Evolutionary conservation across 2,888 invertebrate species (phyloP).

Genomic region (Parelbella ahira): DNA sequence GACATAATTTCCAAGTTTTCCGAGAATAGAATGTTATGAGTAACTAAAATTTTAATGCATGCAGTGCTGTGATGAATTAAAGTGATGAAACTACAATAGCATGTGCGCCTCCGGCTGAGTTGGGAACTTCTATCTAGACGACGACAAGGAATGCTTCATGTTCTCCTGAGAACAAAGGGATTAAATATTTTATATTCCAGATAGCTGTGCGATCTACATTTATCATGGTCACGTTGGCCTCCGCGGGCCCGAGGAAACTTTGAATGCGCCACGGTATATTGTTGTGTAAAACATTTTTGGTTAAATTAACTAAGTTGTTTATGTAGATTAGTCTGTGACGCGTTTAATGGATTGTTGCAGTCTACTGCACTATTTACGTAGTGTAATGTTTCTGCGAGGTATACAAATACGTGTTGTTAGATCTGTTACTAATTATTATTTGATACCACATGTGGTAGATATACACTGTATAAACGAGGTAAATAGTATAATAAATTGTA

Average conservation of each 20-base stretch:
- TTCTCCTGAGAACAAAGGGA: conserved; percentile 23
- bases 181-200: conserved; percentile 23
- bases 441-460: too few species aligned
- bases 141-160: conserved; percentile 16
- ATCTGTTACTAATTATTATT: too few species aligned
- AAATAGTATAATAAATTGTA: too few species aligned
- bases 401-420: too few species aligned
- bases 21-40: conserved; percentile 14
- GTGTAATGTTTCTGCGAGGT: too few species aligned
- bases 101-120: conserved; percentile 18
- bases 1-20: conserved; percentile 8
- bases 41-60: conserved; percentile 21
- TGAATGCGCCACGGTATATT: background rate
- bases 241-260: conserved; percentile 5
- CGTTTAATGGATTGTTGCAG: too few species aligned
- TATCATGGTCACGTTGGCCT: conserved; percentile 13
- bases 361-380: too few species aligned
- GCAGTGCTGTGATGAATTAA: conserved; percentile 21
- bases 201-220: conserved; percentile 22
- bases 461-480: too few species aligned
- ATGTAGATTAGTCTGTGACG: too few species aligned
- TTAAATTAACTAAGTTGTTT: too few species aligned
- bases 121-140: conserved; percentile 17
- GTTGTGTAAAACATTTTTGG: too few species aligned
- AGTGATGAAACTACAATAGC: conserved; percentile 20